These are phyloP conservation scores for Chymomyza costata DNA, from an alignment of 1,140 invertebrate species.

Conservation along the genomic window DNA sequence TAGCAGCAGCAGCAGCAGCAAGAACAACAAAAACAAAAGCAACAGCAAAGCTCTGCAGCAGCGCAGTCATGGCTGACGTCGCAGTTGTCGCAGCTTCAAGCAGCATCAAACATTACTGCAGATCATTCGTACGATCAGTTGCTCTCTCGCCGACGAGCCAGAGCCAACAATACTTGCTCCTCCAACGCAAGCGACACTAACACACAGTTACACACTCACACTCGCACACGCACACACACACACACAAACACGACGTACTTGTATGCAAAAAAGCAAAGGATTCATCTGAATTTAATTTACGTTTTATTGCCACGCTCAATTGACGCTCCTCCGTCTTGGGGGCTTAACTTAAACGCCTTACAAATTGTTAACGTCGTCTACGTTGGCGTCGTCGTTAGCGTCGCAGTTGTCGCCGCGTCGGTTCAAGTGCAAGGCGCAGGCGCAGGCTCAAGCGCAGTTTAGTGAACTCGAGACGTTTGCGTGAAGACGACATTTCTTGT, in stretches of 20 bases:
- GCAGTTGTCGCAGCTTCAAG: conserved; percentile 5
- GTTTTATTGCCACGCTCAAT: neutral
- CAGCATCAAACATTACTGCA: conserved; percentile 16
- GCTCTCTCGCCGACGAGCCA: conserved; percentile 47
- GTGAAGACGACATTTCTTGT: conserved; percentile 18
- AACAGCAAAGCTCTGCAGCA: conserved; percentile 31
- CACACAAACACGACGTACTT: conserved; percentile 19
- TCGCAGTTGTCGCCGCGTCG: neutral
- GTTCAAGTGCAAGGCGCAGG: conserved; percentile 6
- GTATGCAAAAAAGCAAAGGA: conserved; percentile 31
- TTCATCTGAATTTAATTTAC: conserved; percentile 9
- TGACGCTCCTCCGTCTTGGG: conserved; percentile 6
- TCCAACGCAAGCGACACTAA: conserved; percentile 30
- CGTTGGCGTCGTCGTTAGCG: too few relatives aligned
- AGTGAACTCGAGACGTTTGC: conserved; percentile 43
- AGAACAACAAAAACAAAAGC: neutral
- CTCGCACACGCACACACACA: neutral
- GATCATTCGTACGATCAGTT: conserved; percentile 53
- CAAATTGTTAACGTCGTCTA: too few relatives aligned
- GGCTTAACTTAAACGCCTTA: conserved; percentile 39
- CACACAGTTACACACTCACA: conserved; percentile 1
- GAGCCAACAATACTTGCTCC: conserved; percentile 49
- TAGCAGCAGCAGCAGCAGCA: conserved; percentile 11
- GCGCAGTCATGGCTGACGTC: conserved; percentile 15
- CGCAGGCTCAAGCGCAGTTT: conserved; percentile 41